Conservation (phyloP, 2,113 vertebrate genomes). For the Notiomystis cincta region DNA sequence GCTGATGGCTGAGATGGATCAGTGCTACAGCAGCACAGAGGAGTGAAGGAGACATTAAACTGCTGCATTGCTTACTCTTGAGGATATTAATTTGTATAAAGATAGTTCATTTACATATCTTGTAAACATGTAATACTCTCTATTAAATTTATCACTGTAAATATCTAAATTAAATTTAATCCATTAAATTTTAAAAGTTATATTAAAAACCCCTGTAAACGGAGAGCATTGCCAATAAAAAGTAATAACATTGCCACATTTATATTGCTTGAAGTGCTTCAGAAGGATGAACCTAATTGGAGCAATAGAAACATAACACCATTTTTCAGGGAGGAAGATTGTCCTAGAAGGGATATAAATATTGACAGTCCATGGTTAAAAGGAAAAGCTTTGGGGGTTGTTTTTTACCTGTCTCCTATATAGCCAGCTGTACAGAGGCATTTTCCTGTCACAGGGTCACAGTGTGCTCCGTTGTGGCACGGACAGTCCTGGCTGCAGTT, state of each 20-base stretch:
- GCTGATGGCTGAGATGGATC: constrained; percentile 1
- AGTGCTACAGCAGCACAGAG: background rate
- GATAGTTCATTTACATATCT: constrained; percentile 69
- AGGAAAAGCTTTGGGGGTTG: background rate
- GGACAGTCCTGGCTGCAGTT: constrained; percentile 97
- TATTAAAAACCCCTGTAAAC: constrained; percentile 41
- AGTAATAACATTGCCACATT: constrained; percentile 25
- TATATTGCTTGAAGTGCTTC: constrained; percentile 42
- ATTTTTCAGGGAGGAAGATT: constrained; percentile 7
- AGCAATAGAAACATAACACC: background rate
- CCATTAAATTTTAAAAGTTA: constrained; percentile 64
- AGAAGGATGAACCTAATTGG: constrained; percentile 49
- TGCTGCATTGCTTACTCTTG: constrained; percentile 49
- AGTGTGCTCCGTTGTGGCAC: constrained; percentile 93
- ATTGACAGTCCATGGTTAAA: background rate
- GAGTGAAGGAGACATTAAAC: constrained; percentile 22
- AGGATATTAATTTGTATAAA: constrained; percentile 65
- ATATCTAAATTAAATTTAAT: constrained; percentile 72
- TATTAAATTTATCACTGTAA: constrained; percentile 68
- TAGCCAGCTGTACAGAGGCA: constrained; percentile 92
- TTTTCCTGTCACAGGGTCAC: constrained; percentile 89
- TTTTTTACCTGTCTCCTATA: constrained; percentile 88
- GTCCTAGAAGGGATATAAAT: constrained; percentile 10
- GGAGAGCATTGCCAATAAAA: constrained; percentile 50
- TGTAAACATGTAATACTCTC: constrained; percentile 65